Evolutionary conservation across 1,140 invertebrate species (phyloP), one percentile per base, ranked within the genome.

Genomic region (Trissolcus basalis): DNA sequence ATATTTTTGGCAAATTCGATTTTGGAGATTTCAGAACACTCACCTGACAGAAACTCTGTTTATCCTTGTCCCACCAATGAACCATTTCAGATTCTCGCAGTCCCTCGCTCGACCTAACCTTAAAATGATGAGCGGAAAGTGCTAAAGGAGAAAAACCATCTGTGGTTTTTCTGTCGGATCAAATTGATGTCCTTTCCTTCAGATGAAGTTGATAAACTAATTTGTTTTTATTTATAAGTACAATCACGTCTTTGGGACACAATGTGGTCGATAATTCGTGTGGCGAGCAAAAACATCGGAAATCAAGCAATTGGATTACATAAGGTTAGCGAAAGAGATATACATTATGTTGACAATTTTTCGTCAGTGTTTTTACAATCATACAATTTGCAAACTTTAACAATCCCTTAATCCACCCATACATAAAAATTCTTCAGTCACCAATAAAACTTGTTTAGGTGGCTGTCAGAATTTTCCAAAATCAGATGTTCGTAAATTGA

Each of bases 221-320:
- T 12, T 47, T 12, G 1, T 19, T 16, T 47, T 13, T 64, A 47
- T 15, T 54, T 49, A 44, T 32, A 48, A 41, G 13, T 33, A 36
- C 19, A 5, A 11, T 43, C 6, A 10, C 5, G 12, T 50, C 44
- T 43, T 14, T 13, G 7, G 7, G 0, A 4, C 0, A 68, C 51
- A 49, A 73, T 73, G 70, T 67, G 27, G 54, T 65, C 61, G 0
- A 19, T 60, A 0, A 35, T 65, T n/a, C 55, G 70, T 1, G 14
- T 55, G 41, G 55, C 43, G 0, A 12, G 44, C 43, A 48, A n/a
- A 41, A 73, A 15, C 19, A 5, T 55, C 19, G 44, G 48, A 0
- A 32, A 12, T 0, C 55, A 67, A 63, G 6, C 60, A 16, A 7
- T 60, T 44, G 70, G 61, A 73, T 73, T 73, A 73, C 70, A 67